Evolutionary conservation across 2,888 invertebrate genomes (phyloP).

Genomic region (Acleris emargana): DNA sequence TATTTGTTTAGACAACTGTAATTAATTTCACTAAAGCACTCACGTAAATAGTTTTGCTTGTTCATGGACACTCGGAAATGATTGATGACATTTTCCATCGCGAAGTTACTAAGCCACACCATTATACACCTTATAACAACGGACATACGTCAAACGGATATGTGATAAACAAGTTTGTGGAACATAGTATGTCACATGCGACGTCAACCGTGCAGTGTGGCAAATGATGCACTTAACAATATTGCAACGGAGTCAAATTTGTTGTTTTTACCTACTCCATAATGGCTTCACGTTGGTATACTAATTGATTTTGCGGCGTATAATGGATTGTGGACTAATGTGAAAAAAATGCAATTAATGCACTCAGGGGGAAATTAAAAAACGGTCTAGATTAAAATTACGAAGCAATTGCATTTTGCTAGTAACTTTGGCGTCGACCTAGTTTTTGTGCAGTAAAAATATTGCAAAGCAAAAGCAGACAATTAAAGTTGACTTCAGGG

Average conservation of each 20-base stretch:
- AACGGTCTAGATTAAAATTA: slow-evolving; percentile 17
- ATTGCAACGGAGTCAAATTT: slow-evolving; percentile 61
- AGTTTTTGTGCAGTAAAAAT: neutral
- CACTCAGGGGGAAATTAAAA: slow-evolving; percentile 32
- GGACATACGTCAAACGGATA: slow-evolving; percentile 16
- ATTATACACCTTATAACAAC: slow-evolving; percentile 1
- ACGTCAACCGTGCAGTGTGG: slow-evolving; percentile 46
- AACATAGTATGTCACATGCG: slow-evolving; percentile 42
- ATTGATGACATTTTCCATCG: slow-evolving; percentile 53
- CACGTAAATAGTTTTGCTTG: slow-evolving; percentile 57
- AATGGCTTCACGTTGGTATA: slow-evolving; percentile 38
- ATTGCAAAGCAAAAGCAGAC: no score
- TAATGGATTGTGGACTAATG: slow-evolving; percentile 50
- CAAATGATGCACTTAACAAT: slow-evolving; percentile 67
- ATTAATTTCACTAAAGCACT: slow-evolving; percentile 56
- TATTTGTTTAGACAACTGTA: slow-evolving; percentile 59
- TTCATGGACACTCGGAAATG: slow-evolving; percentile 60
- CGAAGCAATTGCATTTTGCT: slow-evolving; percentile 14
- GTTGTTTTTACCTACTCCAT: slow-evolving; percentile 50
- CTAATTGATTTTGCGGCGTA: slow-evolving; percentile 42
- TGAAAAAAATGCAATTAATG: slow-evolving; percentile 50
- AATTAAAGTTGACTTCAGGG: no score
- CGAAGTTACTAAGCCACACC: neutral
- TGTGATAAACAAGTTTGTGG: slow-evolving; percentile 17
- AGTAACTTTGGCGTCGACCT: slow-evolving; percentile 13